Evolutionary conservation across 2,797 vertebrate genomes (phyloP).

Genomic region (Chromis chromis): DNA sequence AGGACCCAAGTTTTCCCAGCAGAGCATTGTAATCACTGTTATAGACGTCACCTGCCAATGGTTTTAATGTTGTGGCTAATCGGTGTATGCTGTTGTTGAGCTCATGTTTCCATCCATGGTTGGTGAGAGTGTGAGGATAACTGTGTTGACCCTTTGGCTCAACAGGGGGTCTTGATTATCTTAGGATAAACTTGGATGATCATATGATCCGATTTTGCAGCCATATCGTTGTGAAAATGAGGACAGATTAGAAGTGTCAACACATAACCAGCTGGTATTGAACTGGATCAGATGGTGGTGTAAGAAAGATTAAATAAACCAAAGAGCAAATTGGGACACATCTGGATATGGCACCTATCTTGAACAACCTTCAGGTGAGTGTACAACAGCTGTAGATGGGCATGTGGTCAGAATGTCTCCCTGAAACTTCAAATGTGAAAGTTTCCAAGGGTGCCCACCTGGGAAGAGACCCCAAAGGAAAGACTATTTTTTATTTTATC

Average conservation of each 20-base stretch:
- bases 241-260: not conserved
- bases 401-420: not conserved
- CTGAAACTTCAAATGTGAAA: not conserved
- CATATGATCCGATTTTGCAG: not conserved
- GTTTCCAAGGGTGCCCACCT: not conserved
- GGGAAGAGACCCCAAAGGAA: not conserved
- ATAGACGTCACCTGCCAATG: too few species aligned
- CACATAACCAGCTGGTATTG: not conserved
- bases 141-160: not conserved
- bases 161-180: not conserved
- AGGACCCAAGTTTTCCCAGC: too few species aligned
- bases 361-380: not conserved
- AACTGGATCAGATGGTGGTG: not conserved
- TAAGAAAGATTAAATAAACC: not conserved
- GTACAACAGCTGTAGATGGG: not conserved
- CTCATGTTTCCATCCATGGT: too few species aligned
- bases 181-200: not conserved
- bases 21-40: too few species aligned
- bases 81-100: not conserved
- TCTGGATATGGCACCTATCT: not conserved
- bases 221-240: not conserved
- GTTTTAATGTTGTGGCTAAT: too few species aligned
- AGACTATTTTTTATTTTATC: not conserved
- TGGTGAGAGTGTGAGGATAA: not conserved
- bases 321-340: not conserved